phyloP scores from a whole-genome alignment of 2,888 invertebrate genomes.

The Dusona sp. region DNA sequence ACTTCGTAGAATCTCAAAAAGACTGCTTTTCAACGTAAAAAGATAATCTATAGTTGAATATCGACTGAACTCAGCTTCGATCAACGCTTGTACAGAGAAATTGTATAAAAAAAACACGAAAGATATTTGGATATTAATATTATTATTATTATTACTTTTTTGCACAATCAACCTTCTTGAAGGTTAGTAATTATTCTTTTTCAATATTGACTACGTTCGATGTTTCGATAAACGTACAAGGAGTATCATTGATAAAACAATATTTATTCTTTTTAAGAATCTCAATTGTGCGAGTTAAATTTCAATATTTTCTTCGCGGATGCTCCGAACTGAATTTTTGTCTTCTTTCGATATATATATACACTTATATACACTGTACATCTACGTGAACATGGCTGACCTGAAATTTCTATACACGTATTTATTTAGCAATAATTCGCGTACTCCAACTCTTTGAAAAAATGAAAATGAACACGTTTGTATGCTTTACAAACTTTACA shows the following conservation, averaged over 20 bases:
- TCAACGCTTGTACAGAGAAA: constrained; percentile 50
- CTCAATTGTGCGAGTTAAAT: constrained; percentile 33
- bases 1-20: constrained; percentile 65
- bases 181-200: constrained; percentile 31
- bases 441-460: constrained; percentile 44
- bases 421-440: constrained; percentile 54
- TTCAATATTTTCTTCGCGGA: constrained; percentile 14
- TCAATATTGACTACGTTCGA: constrained; percentile 44
- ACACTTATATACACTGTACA: constrained; percentile 37
- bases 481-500: constrained; percentile 50
- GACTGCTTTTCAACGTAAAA: constrained; percentile 62
- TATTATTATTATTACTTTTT: constrained; percentile 26
- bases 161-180: constrained; percentile 16
- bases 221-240: constrained; percentile 53
- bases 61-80: constrained; percentile 35
- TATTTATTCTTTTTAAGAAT: constrained; percentile 4
- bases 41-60: constrained; percentile 42
- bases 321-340: constrained; percentile 58
- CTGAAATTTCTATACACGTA: constrained; percentile 53
- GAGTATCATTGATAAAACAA: constrained; percentile 8
- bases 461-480: constrained; percentile 37
- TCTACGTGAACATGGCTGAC: constrained; percentile 46
- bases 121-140: constrained; percentile 18
- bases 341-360: constrained; percentile 56
- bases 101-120: constrained; percentile 50